These are phyloP conservation scores for Tylochromis polylepis DNA, from an alignment of 2,113 vertebrate species.

Conservation along the genomic window DNA sequence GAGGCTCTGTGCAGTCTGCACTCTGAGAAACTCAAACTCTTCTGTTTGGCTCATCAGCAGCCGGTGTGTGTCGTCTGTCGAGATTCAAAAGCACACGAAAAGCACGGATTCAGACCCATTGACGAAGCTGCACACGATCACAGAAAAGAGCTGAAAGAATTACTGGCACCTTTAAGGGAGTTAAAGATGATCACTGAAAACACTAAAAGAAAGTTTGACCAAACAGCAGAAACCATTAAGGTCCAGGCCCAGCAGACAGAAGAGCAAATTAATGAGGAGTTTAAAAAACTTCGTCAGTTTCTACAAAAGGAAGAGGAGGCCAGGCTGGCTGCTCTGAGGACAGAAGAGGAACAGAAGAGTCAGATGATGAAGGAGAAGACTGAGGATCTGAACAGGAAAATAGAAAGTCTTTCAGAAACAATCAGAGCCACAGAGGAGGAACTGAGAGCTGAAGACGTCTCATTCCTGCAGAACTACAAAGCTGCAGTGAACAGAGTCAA, in stretches of 20 bases:
- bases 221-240: neutral
- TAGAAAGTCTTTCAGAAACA: neutral
- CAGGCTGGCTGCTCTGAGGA: neutral
- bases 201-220: too few relatives aligned
- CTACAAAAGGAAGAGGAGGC: neutral
- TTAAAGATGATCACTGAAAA: too few relatives aligned
- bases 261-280: neutral
- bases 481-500: neutral
- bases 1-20: neutral
- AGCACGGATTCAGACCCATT: neutral
- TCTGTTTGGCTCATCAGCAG: fast-evolving
- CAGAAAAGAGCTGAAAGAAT: neutral
- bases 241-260: neutral
- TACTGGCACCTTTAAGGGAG: too few relatives aligned
- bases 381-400: neutral
- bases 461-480: neutral
- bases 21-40: fast-evolving
- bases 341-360: neutral
- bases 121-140: neutral
- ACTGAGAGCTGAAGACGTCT: neutral
- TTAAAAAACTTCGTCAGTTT: neutral
- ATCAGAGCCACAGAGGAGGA: neutral
- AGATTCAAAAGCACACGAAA: fast-evolving
- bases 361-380: neutral
- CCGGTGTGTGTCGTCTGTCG: fast-evolving